Conservation (phyloP, 2,797 vertebrate species). For the Chrosomus eos region DNA sequence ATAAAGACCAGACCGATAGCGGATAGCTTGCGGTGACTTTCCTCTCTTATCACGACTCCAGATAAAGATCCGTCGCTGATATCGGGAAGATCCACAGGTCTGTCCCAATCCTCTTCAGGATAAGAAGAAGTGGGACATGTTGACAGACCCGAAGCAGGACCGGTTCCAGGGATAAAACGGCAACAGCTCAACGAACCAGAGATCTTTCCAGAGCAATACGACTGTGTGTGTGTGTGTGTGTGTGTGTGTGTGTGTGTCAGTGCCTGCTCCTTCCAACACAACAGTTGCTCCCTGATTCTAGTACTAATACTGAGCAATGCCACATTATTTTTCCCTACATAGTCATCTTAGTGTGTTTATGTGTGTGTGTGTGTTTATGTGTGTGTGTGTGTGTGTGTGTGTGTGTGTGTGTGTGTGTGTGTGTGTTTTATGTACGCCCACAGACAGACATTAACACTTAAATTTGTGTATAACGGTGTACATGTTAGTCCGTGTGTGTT, state of each 20-base stretch:
- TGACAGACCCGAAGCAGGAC: slow-evolving; percentile 82
- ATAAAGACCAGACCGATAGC: slow-evolving; percentile 26
- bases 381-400: slow-evolving; percentile 5
- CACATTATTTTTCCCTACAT: slow-evolving; percentile 80
- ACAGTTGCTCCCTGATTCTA: slow-evolving; percentile 83
- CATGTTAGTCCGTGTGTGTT: slow-evolving; percentile 60
- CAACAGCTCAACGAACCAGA: slow-evolving; percentile 97
- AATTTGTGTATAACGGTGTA: slow-evolving; percentile 63
- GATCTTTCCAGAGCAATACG: slow-evolving; percentile 93
- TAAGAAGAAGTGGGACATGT: slow-evolving; percentile 86
- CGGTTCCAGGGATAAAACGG: slow-evolving; percentile 91
- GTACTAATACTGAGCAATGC: slow-evolving; percentile 74
- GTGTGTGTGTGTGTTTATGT: too few relatives aligned
- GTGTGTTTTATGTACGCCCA: slow-evolving; percentile 11
- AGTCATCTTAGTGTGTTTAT: slow-evolving; percentile 41
- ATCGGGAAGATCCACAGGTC: slow-evolving; percentile 41
- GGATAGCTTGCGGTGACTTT: slow-evolving; percentile 19
- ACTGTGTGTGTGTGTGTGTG: slow-evolving; percentile 74
- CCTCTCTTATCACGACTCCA: slow-evolving; percentile 14
- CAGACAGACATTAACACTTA: slow-evolving; percentile 67
- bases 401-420: slow-evolving; percentile 6
- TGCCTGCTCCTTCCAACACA: slow-evolving; percentile 72
- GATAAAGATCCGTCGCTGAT: slow-evolving; percentile 33
- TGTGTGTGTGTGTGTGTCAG: slow-evolving; percentile 60
- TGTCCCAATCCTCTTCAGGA: slow-evolving; percentile 22